These are phyloP conservation scores for Ganaspis brasiliensis DNA, from an alignment of 2,888 invertebrate genomes.

Conservation along the genomic window DNA sequence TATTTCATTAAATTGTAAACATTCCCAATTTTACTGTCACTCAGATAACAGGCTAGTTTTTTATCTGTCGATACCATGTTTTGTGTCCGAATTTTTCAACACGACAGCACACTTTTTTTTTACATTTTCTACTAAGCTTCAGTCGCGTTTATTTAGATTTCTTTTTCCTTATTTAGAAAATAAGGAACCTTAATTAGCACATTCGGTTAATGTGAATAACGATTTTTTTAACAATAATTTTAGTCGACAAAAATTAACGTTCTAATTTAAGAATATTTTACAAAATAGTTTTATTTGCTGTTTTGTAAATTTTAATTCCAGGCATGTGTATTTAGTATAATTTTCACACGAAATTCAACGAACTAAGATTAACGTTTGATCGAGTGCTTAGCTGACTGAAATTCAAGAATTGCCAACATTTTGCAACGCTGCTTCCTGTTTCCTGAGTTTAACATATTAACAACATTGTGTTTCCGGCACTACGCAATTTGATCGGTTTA, in stretches of 20 bases:
- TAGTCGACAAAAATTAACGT: no score
- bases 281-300: no score
- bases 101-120: no score
- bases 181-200: no score
- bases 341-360: background rate
- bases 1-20: slow-evolving; percentile 2
- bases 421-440: slow-evolving; percentile 61
- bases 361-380: slow-evolving; percentile 16
- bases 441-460: slow-evolving; percentile 55
- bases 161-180: no score
- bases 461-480: slow-evolving; percentile 68
- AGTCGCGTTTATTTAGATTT: background rate
- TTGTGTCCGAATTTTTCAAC: no score
- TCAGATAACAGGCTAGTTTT: background rate
- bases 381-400: slow-evolving; percentile 50
- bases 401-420: slow-evolving; percentile 57
- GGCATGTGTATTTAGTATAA: background rate
- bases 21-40: background rate
- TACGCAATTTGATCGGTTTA: slow-evolving; percentile 72
- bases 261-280: no score
- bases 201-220: no score
- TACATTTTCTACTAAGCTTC: no score
- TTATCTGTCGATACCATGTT: background rate
- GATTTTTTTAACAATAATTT: no score
- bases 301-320: no score